Evolutionary conservation across 2,113 vertebrate species (phyloP), one percentile per base, ranked within the genome.

Genomic region (Heterotis niloticus): DNA sequence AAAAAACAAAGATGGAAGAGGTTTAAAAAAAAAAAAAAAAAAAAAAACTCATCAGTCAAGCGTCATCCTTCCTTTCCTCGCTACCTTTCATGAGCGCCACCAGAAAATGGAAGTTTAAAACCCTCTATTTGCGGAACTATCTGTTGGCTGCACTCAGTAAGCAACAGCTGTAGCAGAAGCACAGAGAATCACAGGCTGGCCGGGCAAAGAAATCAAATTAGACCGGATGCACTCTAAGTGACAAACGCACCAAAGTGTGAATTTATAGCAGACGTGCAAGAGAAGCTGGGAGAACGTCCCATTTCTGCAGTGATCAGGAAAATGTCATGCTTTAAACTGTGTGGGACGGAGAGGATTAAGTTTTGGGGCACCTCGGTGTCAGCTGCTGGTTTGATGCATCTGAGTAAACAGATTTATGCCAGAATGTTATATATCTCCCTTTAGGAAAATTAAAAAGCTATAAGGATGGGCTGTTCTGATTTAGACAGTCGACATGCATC

Each of bases 101-200:
- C 88, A 89, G 88, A 90, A 92, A 93, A 91, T 91, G 84, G 87
- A 85, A 90, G 85, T 87, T 89, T 88, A 86, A 89, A 88, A 85
- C 86, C 88, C 64, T 87, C 88, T 89, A 91, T 91, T 92, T 91
- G 90, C 83, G 87, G 90, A 92, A 92, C 91, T 92, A 92, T 92
- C 91, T 90, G 81, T 86, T 86, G 86, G 84, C 91, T 57, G 86
- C 91, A 92, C 86, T 88, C 89, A 64, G 87, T 84, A 84, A 84
- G 84, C 86, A 84, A 77, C 28, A 79, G 89, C 87, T 88, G 86
- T 86, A 87, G 85, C 88, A 87, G 88, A 88, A 85, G 86, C 87
- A 84, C 84, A 82, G 82, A 87, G 85, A 89, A 88, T 86, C 83
- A 87, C 82, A 82, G 86, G 82, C 84, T 87, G 84, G 87, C 86